Base-by-base conservation (phyloP, 23 tunicate species). In the Oikopleura vanhoeffeni region DNA sequence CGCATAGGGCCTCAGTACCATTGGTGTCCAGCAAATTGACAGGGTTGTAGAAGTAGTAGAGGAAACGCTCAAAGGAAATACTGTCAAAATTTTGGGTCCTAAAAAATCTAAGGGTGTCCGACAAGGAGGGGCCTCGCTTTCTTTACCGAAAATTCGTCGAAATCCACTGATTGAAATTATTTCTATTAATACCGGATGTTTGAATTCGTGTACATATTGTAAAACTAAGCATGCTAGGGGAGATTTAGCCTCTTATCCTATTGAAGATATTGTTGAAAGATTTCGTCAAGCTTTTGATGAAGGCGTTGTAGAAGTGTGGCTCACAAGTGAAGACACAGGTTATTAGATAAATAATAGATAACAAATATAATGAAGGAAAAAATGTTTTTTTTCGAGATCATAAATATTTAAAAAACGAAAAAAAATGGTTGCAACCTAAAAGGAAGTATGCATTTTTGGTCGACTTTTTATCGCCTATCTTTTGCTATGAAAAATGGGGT, bases 1-100 rank as follows among this genome's bases (percentile, higher is more conserved):
- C n/a, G n/a, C n/a, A n/a, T n/a, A 49, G 24, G 99, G 99, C 1
- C 88, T 95, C 0, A 89, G 92, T 0, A 41, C 91, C 40, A 91
- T 95, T 40, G 99, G 99, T 2, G 99, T 95, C 0, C 99, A 95
- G 83, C 99, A 95, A 67, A 95, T 95, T 38, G 99, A 95, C 86
- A 77, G 96, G 0, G 96, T 95, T 1, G 96, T 95, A 0, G 99
- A 95, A 85, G 99, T 95, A 39, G 99, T 95, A 0, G 99, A 95
- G 77, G 99, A 95, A 85, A 95, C 99, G 1, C 67, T 95, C 41
- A 95, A 95, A 88, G 99, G 99, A 39, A 95, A 95, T 83, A 84
- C 97, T 39, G 99, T 95, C 40, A 85, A 91, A 40, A 83, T 95
- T 85, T 86, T 95, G 87, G 91, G 89, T 1, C 96, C 91, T 76